Evolutionary conservation across 1,140 invertebrate genomes (phyloP), one percentile per base, ranked within the genome.

Genomic region (Apis florea): DNA sequence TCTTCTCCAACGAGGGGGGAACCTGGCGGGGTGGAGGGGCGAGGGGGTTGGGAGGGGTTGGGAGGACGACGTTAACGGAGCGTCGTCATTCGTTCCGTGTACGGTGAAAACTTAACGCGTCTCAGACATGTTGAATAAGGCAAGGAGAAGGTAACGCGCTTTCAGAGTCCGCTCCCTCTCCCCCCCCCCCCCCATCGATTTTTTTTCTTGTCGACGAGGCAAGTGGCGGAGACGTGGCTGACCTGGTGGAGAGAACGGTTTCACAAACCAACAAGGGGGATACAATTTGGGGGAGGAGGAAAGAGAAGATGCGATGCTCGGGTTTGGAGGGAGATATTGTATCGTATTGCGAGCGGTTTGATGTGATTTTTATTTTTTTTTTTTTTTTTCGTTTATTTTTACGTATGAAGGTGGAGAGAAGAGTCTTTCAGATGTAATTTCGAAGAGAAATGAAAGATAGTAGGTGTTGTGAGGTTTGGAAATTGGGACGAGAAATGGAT

Each of bases 71-170:
- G 82, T 85, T 88, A 85, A 88, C 83, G 83, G 70, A 66, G 63
- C 68, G 71, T 78, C 53, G 77, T 81, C 83, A 83, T 87, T 85
- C 83, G 86, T 88, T 75, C 59, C 54, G 59, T 59, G 64, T 74
- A 69, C 72, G 77, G 49, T 85, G 83, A 83, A 87, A 88, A 85
- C 80, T 85, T 88, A 85, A 88, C 74, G 75, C n/a, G 66, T 83
- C 61, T 59, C 61, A 21, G 69, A 77, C 83, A 85, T 79, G 54
- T 61, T 88, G 71, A 85, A 87, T 88, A 88, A 85, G 67, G 61
- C 59, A 87, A 82, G 47, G 72, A n/a, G 2, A 24, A 73, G 72
- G 68, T 75, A 82, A 83, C 56, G 59, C 70, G 67, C 54, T 59
- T 12, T 40, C 51, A 82, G 51, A 53, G 31, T 6, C 31, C 17